Base-by-base conservation (phyloP, 2,888 invertebrate species). In the Seira musarum region DNA sequence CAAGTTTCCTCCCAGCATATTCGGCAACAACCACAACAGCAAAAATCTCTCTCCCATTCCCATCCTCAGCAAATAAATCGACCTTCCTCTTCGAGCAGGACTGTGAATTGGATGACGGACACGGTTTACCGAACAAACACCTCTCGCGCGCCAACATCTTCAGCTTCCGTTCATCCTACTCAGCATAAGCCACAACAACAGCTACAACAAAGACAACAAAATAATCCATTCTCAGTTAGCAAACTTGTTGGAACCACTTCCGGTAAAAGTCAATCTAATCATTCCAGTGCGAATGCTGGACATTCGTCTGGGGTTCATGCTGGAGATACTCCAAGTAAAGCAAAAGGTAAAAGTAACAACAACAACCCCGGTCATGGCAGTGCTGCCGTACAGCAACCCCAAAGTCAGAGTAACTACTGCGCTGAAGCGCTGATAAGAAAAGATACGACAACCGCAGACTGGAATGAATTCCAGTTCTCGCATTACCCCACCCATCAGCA, bases 91-190 rank as follows among this genome's bases (percentile, higher is more conserved):
- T 72, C 72, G 3, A n/a, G n/a, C 30, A 72, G 67, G 63, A 72
- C 84, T 10, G 85, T 85, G 0, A 85, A 85, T 25, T 85, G 85
- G 85, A 85, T 85, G 85, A 85, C 85, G 5, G 85, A 85, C 57
- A 71, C 83, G 13, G 76, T 77, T 0, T 77, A 78, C 57, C 60
- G 74, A 21, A 72, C 79, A n/a, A 70, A 35, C 19, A n/a, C 13
- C 13, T 66, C 66, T 5, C 30, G 30, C 2, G 30, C 8, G 8
- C 30, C 30, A 64, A 5, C 46, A 40, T 25, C 19, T 63, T 6
- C 22, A 63, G 21, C 64, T 13, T 10, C 21, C 21, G 15, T 22
- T 2, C 60, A 21, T 22, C 40, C 64, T 21, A 2, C 22, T n/a
- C 30, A 30, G 30, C 24, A 49, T 35, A 63, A 61, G 46, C 35